Evolutionary conservation across 2,113 vertebrate genomes (phyloP), one percentile per base, ranked within the genome.

Genomic region (Trachemys scripta): DNA sequence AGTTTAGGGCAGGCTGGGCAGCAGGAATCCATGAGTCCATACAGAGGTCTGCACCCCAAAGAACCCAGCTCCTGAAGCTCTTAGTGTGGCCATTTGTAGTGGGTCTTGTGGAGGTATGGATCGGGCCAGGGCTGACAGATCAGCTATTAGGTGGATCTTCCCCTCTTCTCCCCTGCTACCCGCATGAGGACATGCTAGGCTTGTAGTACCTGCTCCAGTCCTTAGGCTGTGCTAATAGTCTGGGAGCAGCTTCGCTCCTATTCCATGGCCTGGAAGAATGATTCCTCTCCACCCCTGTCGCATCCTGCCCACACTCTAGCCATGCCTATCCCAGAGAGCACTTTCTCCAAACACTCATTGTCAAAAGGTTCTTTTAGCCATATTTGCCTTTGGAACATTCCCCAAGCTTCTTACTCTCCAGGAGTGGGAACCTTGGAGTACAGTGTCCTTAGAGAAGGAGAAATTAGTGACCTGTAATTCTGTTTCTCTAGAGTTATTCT

Each of bases 351-450:
- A 85, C 4, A 72, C 38, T 95, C 88, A 72, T 29, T 65, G 14
- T 85, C 69, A 90, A 92, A 94, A 90, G 86, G 10, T 87, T 94
- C 81, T 78, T 92, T 90, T 92, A 72, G 92, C 95, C 53, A 65
- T 94, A 10, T 84, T 87, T 89, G 91, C 88, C 49, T 62, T 83
- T 45, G 65, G 65, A 79, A 27, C 78, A 80, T 88, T 75, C 88
- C 35, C 84, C 79, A 88, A 80, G 56, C 76, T 84, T 91, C 85
- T 78, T 87, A 62, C 51, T 38, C 76, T 56, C 94, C 92, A 62
- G 79, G 16, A 51, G 27, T 62, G 83, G 86, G 85, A 89, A 88
- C 83, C 38, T 65, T 38, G 53, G 78, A 80, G 2, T 65, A 51
- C 80, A 75, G 87, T 91, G 9, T 75, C 88, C 54, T 83, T 83